Evolutionary conservation across 2,888 invertebrate species (phyloP).

Genomic region (Tuberolachnus salignus): DNA sequence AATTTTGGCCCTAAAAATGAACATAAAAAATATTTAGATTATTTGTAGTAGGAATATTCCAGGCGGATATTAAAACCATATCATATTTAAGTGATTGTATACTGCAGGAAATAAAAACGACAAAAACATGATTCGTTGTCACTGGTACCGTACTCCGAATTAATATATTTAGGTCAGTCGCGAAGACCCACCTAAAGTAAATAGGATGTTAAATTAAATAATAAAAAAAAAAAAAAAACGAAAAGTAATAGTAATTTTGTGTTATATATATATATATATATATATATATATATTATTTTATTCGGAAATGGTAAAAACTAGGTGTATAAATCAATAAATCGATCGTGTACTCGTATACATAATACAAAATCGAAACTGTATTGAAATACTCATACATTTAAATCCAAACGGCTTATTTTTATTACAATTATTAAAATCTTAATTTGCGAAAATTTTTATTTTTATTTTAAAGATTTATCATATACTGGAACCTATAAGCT

Average conservation of each 20-base stretch:
- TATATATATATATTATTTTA: too few species aligned
- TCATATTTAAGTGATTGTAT: too few species aligned
- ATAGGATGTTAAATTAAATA: background rate
- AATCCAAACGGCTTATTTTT: background rate
- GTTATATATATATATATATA: background rate
- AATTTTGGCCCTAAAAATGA: too few species aligned
- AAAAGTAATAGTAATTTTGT: background rate
- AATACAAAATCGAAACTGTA: background rate
- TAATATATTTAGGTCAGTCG: background rate
- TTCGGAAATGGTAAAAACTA: background rate
- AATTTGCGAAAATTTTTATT: too few species aligned
- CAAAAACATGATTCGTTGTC: background rate
- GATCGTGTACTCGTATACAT: too few species aligned
- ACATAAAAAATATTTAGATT: too few species aligned
- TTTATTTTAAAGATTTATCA: too few species aligned
- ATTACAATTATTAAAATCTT: too few species aligned
- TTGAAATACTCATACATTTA: slow-evolving; percentile 1
- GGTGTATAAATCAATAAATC: background rate
- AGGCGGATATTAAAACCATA: too few species aligned
- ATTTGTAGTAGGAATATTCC: too few species aligned
- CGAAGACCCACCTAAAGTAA: too few species aligned
- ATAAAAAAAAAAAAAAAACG: background rate
- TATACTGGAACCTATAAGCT: too few species aligned
- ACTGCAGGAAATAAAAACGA: background rate
- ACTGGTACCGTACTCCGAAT: background rate